phyloP scores from a whole-genome alignment of 1,140 invertebrate genomes.

The Oreohelix idahoensis region DNA sequence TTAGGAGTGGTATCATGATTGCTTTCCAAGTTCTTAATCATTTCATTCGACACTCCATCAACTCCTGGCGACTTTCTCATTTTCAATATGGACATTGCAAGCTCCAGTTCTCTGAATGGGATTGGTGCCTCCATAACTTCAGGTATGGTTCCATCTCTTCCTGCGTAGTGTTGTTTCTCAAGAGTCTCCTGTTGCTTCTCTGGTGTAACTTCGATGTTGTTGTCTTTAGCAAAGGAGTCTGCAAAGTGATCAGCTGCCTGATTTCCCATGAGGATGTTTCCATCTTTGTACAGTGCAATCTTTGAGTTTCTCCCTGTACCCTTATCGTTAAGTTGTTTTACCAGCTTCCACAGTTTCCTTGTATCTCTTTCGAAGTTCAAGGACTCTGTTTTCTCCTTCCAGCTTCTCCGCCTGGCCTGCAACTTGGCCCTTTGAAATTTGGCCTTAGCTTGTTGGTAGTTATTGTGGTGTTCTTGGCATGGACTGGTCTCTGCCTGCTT shows the following conservation, averaged over 20 bases:
- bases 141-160: neutral
- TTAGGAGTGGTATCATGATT: too few relatives aligned
- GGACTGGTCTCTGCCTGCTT: conserved; percentile 13
- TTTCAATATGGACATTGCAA: neutral
- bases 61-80: neutral
- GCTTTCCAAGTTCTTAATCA: neutral
- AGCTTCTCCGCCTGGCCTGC: neutral
- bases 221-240: neutral
- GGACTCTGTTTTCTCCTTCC: conserved; percentile 22
- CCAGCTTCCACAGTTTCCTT: conserved; percentile 29
- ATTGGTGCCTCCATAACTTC: neutral
- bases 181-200: neutral
- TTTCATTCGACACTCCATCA: neutral
- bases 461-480: conserved; percentile 1
- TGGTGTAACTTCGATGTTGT: neutral
- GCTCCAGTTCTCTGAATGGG: neutral
- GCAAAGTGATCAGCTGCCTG: conserved; percentile 1
- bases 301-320: neutral
- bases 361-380: conserved; percentile 35
- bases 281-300: conserved; percentile 1
- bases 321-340: conserved; percentile 34
- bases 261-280: conserved; percentile 25
- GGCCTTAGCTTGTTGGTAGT: neutral
- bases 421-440: conserved; percentile 6
- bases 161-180: neutral